Evolutionary conservation across 2,888 invertebrate species (phyloP).

Genomic region (Ectobius pallidus): DNA sequence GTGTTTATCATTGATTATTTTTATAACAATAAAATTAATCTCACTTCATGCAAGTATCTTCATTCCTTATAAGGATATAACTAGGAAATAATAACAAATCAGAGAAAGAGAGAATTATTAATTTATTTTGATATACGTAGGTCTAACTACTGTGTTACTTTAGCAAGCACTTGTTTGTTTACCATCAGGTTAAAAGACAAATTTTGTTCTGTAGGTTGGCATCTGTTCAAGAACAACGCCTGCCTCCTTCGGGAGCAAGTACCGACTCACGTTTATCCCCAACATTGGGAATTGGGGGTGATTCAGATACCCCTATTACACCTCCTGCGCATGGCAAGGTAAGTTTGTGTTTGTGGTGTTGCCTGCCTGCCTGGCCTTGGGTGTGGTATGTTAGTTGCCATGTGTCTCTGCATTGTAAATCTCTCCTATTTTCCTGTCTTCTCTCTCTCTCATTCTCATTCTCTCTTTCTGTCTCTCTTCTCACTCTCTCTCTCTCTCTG

Average conservation of each 20-base stretch:
- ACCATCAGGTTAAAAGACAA: too few species aligned
- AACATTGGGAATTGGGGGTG: conserved; percentile 53
- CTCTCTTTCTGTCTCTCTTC: conserved; percentile 34
- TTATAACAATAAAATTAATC: too few species aligned
- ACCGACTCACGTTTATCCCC: conserved; percentile 67
- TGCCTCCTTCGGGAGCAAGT: conserved; percentile 64
- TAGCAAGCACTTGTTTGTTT: too few species aligned
- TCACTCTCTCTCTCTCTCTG: conserved; percentile 19
- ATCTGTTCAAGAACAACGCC: conserved; percentile 93
- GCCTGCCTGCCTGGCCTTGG: conserved; percentile 51
- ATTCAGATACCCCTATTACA: conserved; percentile 62
- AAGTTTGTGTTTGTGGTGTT: conserved; percentile 54
- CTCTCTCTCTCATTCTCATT: conserved; percentile 37
- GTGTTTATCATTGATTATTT: too few species aligned
- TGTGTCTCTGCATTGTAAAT: conserved; percentile 19
- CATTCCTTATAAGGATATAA: too few species aligned
- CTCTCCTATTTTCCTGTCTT: conserved; percentile 34
- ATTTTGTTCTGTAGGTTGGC: conserved; percentile 71
- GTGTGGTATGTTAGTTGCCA: conserved; percentile 39
- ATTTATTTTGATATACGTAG: too few species aligned
- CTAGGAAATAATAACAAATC: too few species aligned
- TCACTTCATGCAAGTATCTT: too few species aligned
- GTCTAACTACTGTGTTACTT: too few species aligned
- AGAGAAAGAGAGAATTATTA: too few species aligned
- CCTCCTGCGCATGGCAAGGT: conserved; percentile 74